Evolutionary conservation across 1,140 invertebrate species (phyloP).

Genomic region (Aphaenogaster ashmeadi): DNA sequence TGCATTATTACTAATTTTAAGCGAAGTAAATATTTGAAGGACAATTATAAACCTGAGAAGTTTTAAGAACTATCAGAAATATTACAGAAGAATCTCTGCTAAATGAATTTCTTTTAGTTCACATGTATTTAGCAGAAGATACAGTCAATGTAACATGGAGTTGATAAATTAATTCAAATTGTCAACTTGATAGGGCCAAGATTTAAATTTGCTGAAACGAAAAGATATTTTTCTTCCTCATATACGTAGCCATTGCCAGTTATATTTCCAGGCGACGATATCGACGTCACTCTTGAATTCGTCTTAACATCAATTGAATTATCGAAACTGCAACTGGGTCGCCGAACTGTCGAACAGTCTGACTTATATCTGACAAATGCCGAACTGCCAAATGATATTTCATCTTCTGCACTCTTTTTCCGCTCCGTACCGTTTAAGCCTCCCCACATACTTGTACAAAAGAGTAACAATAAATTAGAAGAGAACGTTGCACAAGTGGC

Average conservation of each 20-base stretch:
- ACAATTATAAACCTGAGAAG: constrained; percentile 16
- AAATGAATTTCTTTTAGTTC: constrained; percentile 43
- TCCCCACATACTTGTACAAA: constrained; percentile 73
- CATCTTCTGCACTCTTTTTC: constrained; percentile 61
- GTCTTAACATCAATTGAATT: constrained; percentile 38
- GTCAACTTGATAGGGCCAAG: not conserved
- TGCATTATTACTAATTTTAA: constrained; percentile 2
- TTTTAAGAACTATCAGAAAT: constrained; percentile 32
- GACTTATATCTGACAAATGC: constrained; percentile 69
- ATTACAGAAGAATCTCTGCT: not conserved
- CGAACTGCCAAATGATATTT: constrained; percentile 77
- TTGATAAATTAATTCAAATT: constrained; percentile 8
- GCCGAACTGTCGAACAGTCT: constrained; percentile 68
- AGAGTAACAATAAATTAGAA: constrained; percentile 66
- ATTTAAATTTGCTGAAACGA: not conserved
- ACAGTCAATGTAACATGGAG: not conserved
- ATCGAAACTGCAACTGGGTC: constrained; percentile 59
- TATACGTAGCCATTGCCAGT: constrained; percentile 50
- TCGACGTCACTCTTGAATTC: constrained; percentile 31
- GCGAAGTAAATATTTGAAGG: not conserved
- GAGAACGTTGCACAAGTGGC: constrained; percentile 50
- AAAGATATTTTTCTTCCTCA: constrained; percentile 72
- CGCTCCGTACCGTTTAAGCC: constrained; percentile 68
- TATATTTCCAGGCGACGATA: constrained; percentile 55
- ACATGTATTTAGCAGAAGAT: constrained; percentile 48